Conservation (phyloP, 37 sponge, comb jelly and placozoan genomes). For the Theonella swinhoei region DNA sequence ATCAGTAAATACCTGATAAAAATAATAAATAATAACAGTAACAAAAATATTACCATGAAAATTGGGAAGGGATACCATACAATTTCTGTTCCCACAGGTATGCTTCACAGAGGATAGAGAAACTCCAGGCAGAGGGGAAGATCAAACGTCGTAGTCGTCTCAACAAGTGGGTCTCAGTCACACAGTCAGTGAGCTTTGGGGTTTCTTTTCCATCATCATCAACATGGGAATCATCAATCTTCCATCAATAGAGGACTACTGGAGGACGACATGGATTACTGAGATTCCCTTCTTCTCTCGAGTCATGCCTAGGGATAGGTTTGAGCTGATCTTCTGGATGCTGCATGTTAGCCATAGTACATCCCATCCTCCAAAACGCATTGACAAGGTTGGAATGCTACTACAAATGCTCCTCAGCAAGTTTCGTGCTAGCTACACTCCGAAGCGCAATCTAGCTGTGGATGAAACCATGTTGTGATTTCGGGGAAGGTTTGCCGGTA, state of each 20-base stretch:
- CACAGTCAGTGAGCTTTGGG: neutral
- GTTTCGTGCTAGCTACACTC: neutral
- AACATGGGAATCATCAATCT: constrained; percentile 47
- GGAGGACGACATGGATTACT: neutral
- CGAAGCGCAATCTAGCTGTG: neutral
- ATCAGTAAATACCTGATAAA: too few species aligned
- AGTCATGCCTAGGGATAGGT: constrained; percentile 4
- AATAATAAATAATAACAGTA: too few species aligned
- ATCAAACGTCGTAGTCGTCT: neutral
- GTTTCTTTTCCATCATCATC: neutral
- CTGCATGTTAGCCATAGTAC: constrained; percentile 1
- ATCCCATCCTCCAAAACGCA: neutral
- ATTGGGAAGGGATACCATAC: too few species aligned
- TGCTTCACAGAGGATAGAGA: neutral
- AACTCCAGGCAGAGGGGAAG: neutral
- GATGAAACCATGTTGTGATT: constrained; percentile 25
- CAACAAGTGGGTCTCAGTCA: neutral
- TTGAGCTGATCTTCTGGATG: too few species aligned
- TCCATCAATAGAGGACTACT: constrained; percentile 1
- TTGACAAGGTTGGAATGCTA: neutral
- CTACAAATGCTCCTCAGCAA: neutral
- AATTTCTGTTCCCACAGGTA: too few species aligned
- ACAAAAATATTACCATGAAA: too few species aligned
- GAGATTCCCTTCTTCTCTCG: neutral
- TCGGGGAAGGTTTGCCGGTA: constrained; percentile 1